A percentile compares a stretch with the other conserved stretches of the same genome.
Evolutionary conservation across 2,888 invertebrate species (phyloP).

Genomic region (Anoncus sp.): DNA sequence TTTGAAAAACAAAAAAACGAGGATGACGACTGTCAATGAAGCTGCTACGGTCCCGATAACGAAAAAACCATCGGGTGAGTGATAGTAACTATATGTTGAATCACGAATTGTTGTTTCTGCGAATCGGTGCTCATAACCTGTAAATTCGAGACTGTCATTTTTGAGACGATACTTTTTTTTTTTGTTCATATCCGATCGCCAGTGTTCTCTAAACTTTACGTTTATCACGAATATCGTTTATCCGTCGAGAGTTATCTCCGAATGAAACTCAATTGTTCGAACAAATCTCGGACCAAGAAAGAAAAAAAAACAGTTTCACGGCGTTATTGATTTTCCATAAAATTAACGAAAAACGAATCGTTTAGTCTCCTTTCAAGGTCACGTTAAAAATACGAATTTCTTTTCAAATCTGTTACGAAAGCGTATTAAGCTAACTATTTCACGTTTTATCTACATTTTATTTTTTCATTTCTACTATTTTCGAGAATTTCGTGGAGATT

Average conservation of each 20-base stretch:
- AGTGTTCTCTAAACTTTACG: background rate
- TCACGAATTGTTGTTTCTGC: background rate
- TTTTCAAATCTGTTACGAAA: background rate
- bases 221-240: background rate
- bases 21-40: slow-evolving; percentile 76
- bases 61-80: slow-evolving; percentile 81
- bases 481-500: background rate
- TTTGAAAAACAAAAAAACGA: slow-evolving; percentile 29
- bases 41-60: slow-evolving; percentile 76
- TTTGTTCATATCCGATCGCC: background rate
- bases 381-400: slow-evolving; percentile 2
- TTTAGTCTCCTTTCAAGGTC: slow-evolving; percentile 34
- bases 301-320: background rate
- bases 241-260: background rate
- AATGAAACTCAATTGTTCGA: background rate
- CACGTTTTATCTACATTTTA: background rate
- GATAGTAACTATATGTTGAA: slow-evolving; percentile 53
- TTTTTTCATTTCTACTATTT: slow-evolving; percentile 11
- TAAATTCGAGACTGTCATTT: slow-evolving; percentile 23
- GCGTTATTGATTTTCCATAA: background rate
- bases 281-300: background rate
- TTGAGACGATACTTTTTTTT: slow-evolving; percentile 2
- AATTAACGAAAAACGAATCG: background rate
- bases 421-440: background rate
- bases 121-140: slow-evolving; percentile 41